Evolutionary conservation across 2,888 invertebrate species (phyloP).

Genomic region (Coremacera marginata): DNA sequence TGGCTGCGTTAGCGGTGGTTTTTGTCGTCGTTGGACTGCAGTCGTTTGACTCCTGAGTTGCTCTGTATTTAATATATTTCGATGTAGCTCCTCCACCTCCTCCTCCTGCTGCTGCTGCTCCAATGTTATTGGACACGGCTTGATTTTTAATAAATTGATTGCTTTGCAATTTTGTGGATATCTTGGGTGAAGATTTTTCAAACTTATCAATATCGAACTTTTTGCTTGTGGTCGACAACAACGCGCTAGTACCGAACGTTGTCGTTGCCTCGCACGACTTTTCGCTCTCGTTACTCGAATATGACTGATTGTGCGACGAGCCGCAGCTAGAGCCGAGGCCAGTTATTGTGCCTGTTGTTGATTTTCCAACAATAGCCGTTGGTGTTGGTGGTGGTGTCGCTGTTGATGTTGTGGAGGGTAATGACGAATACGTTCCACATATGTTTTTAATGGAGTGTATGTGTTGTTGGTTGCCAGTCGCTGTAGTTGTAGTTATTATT

Average conservation of each 20-base stretch:
- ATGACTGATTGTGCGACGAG: slow-evolving; percentile 59
- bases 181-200: slow-evolving; percentile 51
- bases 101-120: slow-evolving; percentile 17
- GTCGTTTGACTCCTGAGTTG: slow-evolving; percentile 9
- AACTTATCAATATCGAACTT: slow-evolving; percentile 8
- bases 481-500: slow-evolving; percentile 36
- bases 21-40: slow-evolving; percentile 47
- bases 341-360: slow-evolving; percentile 55
- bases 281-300: slow-evolving; percentile 66
- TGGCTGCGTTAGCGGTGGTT: slow-evolving; percentile 45
- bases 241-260: slow-evolving; percentile 40
- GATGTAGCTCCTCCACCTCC: slow-evolving; percentile 26
- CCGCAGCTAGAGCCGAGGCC: slow-evolving; percentile 34
- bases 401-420: slow-evolving; percentile 21
- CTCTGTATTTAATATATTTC: slow-evolving; percentile 46
- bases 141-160: slow-evolving; percentile 65
- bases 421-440: slow-evolving; percentile 39
- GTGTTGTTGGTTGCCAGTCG: slow-evolving; percentile 27
- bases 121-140: slow-evolving; percentile 46
- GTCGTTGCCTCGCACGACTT: slow-evolving; percentile 52
- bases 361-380: slow-evolving; percentile 19
- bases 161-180: slow-evolving; percentile 64
- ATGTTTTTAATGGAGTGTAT: slow-evolving; percentile 42
- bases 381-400: slow-evolving; percentile 6
- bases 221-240: slow-evolving; percentile 37